Conservation (phyloP, 2,888 invertebrate genomes). For the Hypselothyrea guttata region DNA sequence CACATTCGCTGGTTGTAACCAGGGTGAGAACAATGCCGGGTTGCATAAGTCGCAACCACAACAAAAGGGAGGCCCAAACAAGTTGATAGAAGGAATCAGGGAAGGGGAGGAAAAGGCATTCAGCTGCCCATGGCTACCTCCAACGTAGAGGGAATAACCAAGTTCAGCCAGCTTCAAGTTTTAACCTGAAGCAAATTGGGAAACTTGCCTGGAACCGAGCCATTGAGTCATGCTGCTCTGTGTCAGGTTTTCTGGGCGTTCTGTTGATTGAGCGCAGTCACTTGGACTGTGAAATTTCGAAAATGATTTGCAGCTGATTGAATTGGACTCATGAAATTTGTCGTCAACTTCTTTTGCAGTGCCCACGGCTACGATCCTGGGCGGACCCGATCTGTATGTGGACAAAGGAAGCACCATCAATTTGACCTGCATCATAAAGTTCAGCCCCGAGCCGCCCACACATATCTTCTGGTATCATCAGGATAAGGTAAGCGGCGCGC, state of each 20-base stretch:
- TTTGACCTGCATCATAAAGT: slow-evolving; percentile 90
- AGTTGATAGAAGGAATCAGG: slow-evolving; percentile 2
- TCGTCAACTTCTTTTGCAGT: slow-evolving; percentile 83
- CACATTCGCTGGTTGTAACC: slow-evolving; percentile 14
- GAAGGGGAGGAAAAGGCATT: too few relatives aligned
- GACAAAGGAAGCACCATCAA: slow-evolving; percentile 92
- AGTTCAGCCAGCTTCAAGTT: slow-evolving; percentile 13
- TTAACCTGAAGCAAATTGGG: slow-evolving; percentile 2
- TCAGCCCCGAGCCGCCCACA: slow-evolving; percentile 93
- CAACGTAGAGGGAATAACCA: too few relatives aligned
- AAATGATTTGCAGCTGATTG: neutral
- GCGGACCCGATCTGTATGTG: slow-evolving; percentile 91
- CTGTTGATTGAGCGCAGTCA: slow-evolving; percentile 28
- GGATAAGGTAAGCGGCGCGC: slow-evolving; percentile 89
- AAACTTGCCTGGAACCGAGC: neutral
- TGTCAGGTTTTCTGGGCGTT: slow-evolving; percentile 13
- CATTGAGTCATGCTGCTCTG: slow-evolving; percentile 6
- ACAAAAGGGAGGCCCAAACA: slow-evolving; percentile 3
- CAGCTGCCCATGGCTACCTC: too few relatives aligned
- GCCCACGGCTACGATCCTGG: slow-evolving; percentile 90
- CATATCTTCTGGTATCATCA: slow-evolving; percentile 98
- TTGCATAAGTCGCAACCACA: slow-evolving; percentile 35
- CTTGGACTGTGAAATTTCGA: slow-evolving; percentile 15
- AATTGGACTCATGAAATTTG: neutral
- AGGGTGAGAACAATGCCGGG: slow-evolving; percentile 22